Conservation (phyloP, 2,888 invertebrate genomes). For the Aphrophora alni region DNA sequence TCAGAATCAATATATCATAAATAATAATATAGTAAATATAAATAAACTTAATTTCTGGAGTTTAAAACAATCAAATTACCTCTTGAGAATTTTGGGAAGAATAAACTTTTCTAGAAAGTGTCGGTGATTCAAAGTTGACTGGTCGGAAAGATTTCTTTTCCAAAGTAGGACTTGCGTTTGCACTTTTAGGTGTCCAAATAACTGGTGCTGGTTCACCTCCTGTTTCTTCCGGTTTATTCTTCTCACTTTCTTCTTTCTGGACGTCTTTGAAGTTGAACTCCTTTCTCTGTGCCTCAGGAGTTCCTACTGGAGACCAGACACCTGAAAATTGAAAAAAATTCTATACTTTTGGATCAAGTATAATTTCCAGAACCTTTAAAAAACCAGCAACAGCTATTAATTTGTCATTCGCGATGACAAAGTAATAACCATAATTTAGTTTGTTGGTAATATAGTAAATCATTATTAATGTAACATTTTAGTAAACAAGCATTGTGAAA, state of each 20-base stretch:
- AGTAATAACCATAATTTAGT: no score
- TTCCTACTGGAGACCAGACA: conserved; percentile 68
- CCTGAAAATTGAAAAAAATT: conserved; percentile 55
- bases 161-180: conserved; percentile 73
- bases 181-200: conserved; percentile 79
- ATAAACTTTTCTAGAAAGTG: conserved; percentile 63
- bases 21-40: no score
- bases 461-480: no score
- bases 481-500: no score
- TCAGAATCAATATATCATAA: no score
- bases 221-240: conserved; percentile 48
- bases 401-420: no score
- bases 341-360: no score
- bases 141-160: conserved; percentile 82
- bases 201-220: conserved; percentile 68
- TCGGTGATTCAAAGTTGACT: conserved; percentile 75
- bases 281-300: conserved; percentile 61
- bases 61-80: no score
- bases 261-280: conserved; percentile 57
- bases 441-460: no score
- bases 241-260: conserved; percentile 32
- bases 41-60: no score
- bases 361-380: no score
- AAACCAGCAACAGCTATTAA: no score
- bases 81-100: conserved; percentile 53